Evolutionary conservation across 2,797 vertebrate genomes (phyloP).

Genomic region (Sebastes cheni): DNA sequence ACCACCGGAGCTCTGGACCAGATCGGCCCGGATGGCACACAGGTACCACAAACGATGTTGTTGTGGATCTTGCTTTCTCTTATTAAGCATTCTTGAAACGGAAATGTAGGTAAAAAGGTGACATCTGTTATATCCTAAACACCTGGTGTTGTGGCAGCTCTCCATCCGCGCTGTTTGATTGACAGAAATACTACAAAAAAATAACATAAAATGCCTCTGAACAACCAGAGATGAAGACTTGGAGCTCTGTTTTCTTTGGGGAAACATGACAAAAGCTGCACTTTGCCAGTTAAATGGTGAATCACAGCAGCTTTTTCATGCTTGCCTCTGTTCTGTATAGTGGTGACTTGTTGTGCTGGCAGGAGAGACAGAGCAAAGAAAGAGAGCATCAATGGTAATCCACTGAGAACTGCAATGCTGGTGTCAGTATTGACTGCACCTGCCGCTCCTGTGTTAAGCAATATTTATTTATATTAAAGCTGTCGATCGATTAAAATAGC

Average conservation of each 20-base stretch:
- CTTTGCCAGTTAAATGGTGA: neutral
- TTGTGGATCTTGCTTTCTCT: too few species aligned
- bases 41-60: conserved; percentile 76
- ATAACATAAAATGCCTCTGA: neutral
- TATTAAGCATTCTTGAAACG: too few species aligned
- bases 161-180: too few species aligned
- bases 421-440: too few species aligned
- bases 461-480: too few species aligned
- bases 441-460: too few species aligned
- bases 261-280: neutral
- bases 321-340: neutral
- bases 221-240: neutral
- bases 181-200: neutral
- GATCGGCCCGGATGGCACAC: conserved; percentile 92
- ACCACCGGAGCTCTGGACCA: conserved; percentile 91
- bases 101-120: too few species aligned
- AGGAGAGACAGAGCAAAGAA: neutral
- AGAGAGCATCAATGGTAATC: neutral
- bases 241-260: neutral
- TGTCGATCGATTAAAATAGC: too few species aligned
- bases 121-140: too few species aligned
- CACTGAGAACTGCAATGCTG: neutral
- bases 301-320: neutral
- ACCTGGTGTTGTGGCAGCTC: too few species aligned
- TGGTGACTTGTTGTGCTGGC: neutral